phyloP scores from a whole-genome alignment of 2,888 invertebrate species.

The Argynnis bischoffii region DNA sequence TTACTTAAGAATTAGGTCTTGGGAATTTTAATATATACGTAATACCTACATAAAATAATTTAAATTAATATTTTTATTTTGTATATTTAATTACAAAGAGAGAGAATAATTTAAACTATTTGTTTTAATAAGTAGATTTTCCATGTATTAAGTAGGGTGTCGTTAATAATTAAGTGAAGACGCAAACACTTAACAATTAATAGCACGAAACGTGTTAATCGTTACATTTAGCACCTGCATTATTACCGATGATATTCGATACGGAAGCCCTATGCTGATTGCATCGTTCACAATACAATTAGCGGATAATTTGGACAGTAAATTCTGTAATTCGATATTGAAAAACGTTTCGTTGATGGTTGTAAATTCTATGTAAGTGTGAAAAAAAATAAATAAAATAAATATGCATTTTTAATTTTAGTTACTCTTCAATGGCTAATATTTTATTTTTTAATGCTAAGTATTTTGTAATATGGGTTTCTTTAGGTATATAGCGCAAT shows the following conservation, averaged over 20 bases:
- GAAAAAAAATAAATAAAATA: too few relatives aligned
- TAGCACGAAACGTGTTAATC: constrained; percentile 22
- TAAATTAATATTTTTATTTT: background rate
- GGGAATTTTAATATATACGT: background rate
- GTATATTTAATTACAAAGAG: too few relatives aligned
- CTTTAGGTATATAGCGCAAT: too few relatives aligned
- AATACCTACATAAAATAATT: background rate
- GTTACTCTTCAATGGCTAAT: too few relatives aligned
- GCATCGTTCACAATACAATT: constrained; percentile 21
- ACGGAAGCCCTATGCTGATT: constrained; percentile 34
- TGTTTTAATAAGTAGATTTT: background rate
- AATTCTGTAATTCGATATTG: constrained; percentile 17
- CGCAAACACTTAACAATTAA: background rate
- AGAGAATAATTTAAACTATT: background rate
- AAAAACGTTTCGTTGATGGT: background rate
- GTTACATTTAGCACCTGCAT: constrained; percentile 23
- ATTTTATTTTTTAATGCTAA: too few relatives aligned
- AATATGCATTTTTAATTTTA: too few relatives aligned
- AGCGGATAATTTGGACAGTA: constrained; percentile 24
- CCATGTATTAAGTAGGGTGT: too few relatives aligned
- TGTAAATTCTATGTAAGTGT: too few relatives aligned
- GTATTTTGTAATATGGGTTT: too few relatives aligned
- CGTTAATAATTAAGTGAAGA: background rate
- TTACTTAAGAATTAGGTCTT: background rate
- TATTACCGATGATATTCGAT: constrained; percentile 29